These are phyloP conservation scores for Nasalis larvatus DNA, from an alignment of 2,113 vertebrate genomes.

Conservation along the genomic window DNA sequence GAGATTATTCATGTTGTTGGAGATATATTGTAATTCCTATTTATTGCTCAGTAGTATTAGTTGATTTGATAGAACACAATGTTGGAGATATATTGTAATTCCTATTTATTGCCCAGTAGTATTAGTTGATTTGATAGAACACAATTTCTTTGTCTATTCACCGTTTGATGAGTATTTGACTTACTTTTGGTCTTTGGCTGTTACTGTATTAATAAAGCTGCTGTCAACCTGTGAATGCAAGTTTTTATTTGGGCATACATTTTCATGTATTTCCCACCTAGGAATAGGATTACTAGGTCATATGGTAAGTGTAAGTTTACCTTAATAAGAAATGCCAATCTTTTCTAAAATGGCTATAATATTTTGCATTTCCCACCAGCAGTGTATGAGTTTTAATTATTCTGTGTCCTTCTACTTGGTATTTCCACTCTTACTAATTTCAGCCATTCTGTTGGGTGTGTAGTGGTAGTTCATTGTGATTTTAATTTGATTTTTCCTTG, in stretches of 20 bases:
- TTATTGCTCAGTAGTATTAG: not conserved
- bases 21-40: not conserved
- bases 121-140: not conserved
- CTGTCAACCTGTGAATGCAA: not conserved
- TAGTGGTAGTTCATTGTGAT: slow-evolving; percentile 10
- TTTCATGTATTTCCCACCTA: slow-evolving; percentile 7
- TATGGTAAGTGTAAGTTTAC: not conserved
- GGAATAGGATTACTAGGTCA: not conserved
- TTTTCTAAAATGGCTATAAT: not conserved
- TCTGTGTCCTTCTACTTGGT: not conserved
- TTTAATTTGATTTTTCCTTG: slow-evolving; percentile 54
- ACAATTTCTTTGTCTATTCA: not conserved
- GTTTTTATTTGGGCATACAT: not conserved
- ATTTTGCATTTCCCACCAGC: not conserved
- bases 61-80: not conserved
- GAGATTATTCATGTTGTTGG: not conserved
- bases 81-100: not conserved
- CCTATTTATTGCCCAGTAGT: not conserved
- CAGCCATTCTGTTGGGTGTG: not conserved
- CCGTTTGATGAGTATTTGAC: not conserved
- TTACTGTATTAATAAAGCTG: not conserved
- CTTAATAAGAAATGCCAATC: not conserved
- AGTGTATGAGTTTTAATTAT: not conserved
- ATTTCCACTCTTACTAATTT: slow-evolving; percentile 32
- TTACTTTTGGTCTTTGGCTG: not conserved